Base-by-base conservation (phyloP, 2,797 vertebrate genomes). In the Neoniphon sammara region DNA sequence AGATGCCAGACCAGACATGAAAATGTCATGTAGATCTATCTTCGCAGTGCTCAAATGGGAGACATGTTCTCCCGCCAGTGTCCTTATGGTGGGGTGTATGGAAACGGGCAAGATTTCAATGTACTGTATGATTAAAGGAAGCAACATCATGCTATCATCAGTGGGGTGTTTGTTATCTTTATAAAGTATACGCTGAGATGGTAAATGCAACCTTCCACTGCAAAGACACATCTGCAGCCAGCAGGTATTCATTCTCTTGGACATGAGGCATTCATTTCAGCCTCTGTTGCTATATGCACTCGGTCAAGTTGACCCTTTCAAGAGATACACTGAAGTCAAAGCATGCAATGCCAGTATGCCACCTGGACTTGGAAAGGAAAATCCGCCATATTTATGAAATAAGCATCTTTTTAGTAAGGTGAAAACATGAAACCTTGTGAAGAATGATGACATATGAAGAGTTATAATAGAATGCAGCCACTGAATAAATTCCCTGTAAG, bases 21-120 rank as follows among this genome's bases (percentile, higher is more conserved):
- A 88, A 86, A 89, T 89, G 86, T 85, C 89, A 82, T 80, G 76
- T 78, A 79, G 79, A 75, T 83, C 78, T 75, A 50, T 85, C 75
- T 83, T 86, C 67, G 72, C 55, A 57, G 80, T 55, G 58, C 73
- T 71, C 46, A 39, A 83, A 82, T 63, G 68, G 56, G 60, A 82
- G 69, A 58, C 47, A 1, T 63, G 53, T 75, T 55, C 68, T 65
- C 65, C 50, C 4, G 4, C 64, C 57, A 74, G 64, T 56, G 65
- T 75, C 70, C 50, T 82, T 64, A 20, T 67, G 53, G 75, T 54
- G 47, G 69, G 42, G 21, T 36, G 55, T 49, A 14, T 21, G 66
- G 44, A 34, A 34, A 50, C 20, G 14, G 27, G 25, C 57, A 55
- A 20, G 77, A 42, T 62, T 78, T 77, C 31, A 67, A 75, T 71